These are phyloP conservation scores for Leptobrachium leishanense DNA, from an alignment of 2,113 vertebrate genomes.

Conservation along the genomic window DNA sequence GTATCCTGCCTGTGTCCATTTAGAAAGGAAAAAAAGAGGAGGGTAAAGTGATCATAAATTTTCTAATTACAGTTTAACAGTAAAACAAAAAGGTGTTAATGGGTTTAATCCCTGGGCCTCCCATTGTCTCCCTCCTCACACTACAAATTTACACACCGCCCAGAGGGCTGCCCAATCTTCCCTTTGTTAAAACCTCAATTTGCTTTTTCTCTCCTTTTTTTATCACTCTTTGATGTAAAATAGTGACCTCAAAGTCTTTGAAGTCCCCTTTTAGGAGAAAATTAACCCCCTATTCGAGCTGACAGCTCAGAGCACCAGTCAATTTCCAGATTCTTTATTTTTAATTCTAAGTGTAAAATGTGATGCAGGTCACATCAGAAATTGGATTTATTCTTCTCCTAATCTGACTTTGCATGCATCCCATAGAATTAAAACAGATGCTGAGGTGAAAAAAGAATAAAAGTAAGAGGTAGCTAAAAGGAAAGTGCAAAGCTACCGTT, in stretches of 20 bases:
- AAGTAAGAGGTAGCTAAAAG: too few species aligned
- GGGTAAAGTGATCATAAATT: slow-evolving; percentile 69
- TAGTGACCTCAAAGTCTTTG: slow-evolving; percentile 74
- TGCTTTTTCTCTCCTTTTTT: slow-evolving; percentile 55
- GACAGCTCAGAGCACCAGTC: slow-evolving; percentile 49
- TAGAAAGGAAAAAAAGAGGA: slow-evolving; percentile 49
- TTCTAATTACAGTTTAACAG: slow-evolving; percentile 72
- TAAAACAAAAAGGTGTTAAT: slow-evolving; percentile 71
- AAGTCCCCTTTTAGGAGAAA: slow-evolving; percentile 80
- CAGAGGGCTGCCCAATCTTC: slow-evolving; percentile 68
- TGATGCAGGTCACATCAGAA: slow-evolving; percentile 18
- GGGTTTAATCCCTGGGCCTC: slow-evolving; percentile 66
- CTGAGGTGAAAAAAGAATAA: too few species aligned
- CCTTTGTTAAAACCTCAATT: slow-evolving; percentile 73
- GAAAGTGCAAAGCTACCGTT: too few species aligned
- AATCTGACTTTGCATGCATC: slow-evolving; percentile 33
- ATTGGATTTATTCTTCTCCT: slow-evolving; percentile 8
- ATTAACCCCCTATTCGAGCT: slow-evolving; percentile 65
- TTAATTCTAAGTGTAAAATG: slow-evolving; percentile 42
- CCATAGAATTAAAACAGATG: neutral
- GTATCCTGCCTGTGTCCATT: slow-evolving; percentile 29
- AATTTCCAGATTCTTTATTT: slow-evolving; percentile 49
- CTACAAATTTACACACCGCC: slow-evolving; percentile 75
- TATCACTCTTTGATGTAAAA: slow-evolving; percentile 76
- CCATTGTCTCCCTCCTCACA: slow-evolving; percentile 67